Evolutionary conservation across 1,140 invertebrate species (phyloP), one percentile per base, ranked within the genome.

Genomic region (Heterodera schachtii): DNA sequence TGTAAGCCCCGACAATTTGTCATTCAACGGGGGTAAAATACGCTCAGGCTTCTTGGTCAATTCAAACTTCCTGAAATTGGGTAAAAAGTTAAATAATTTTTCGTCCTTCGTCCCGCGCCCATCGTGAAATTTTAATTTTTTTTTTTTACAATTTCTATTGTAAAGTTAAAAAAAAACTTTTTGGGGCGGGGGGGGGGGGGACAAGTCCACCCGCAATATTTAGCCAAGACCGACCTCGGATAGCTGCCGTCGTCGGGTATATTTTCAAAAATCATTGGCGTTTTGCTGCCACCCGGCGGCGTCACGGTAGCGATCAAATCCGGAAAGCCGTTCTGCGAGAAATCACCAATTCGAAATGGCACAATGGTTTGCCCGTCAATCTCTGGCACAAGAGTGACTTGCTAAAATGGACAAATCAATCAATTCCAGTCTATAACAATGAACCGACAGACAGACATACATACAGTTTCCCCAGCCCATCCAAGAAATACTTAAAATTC

Each of bases 341-440:
- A 88, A 21, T 88, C 89, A 43, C 87, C 87, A 57, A 90, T 86
- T 8, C 87, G 83, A 67, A 90, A 90, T 11, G 87, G 47, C 2
- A 84, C 78, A 1, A 73, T 76, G n/a, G 84, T 86, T 31, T 85
- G 41, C 6, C 60, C 83, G n/a, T 82, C 81, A 11, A 75, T 44
- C 9, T 73, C 78, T 19, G 70, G 70, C 43, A 67, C 43, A 7
- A 73, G n/a, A 8, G 44, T 46, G 6, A 44, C 77, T 78, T 78
- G 66, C 77, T 78, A n/a, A 41, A 71, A 0, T 52, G 2, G 49
- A 11, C 49, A 52, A 52, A 52, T 8, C 31, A 49, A 49, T 49
- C 47, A 52, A 52, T 52, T 52, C 49, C 49, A 52, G 49, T 6
- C 31, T 31, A 31, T 31, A 31, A 1, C 1, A 31, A 31, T 31